Base-by-base conservation (phyloP, 2,797 vertebrate genomes). In the Phrynocephalus vlangalii region DNA sequence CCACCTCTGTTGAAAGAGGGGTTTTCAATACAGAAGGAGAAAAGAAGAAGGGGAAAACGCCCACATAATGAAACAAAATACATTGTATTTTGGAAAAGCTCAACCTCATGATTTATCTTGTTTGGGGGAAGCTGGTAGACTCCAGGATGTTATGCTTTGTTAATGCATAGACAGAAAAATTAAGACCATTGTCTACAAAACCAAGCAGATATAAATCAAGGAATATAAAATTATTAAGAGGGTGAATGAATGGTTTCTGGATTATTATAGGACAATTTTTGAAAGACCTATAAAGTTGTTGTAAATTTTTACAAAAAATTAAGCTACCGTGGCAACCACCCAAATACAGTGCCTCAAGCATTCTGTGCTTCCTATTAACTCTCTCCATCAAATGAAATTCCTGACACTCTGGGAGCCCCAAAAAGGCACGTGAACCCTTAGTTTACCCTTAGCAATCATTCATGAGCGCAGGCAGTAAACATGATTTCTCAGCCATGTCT, bases 401-500 rank as follows among this genome's bases (percentile, higher is more conserved):
- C 3, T 24, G 52, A 26, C 1, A 2, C 3, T 60, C n/a, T 66
- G 13, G 2, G 10, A 56, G 52, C 28, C 33, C 48, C 13, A 20
- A 16, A 76, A 77, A 77, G 20, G 63, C 75, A 33, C 13, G 63
- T 20, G 48, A 70, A 78, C 70, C 33, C 13, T 18, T 15, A 66
- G 48, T 70, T 86, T 79, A 52, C 70, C 84, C 38, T 70, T 48
- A 67, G 50, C 50, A 79, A 79, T 22, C 75, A 56, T 66, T 33
- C 48, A 13, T 18, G 66, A 56, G 38, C 44, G 16, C 44, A 38
- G n/a, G 76, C 48, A 9, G 66, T 52, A 18, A 85, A 85, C 33
- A 50, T 85, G 76, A 70, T 86, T 86, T 86, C 33, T 26, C 28
- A 70, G 48, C 33, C n/a, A 13, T 30, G 48, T 33, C 76, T 33